Percentiles rank a stretch among this genome's conserved stretches.
Evolutionary conservation across 2,113 vertebrate species (phyloP).

Genomic region (Perccottus glenii): DNA sequence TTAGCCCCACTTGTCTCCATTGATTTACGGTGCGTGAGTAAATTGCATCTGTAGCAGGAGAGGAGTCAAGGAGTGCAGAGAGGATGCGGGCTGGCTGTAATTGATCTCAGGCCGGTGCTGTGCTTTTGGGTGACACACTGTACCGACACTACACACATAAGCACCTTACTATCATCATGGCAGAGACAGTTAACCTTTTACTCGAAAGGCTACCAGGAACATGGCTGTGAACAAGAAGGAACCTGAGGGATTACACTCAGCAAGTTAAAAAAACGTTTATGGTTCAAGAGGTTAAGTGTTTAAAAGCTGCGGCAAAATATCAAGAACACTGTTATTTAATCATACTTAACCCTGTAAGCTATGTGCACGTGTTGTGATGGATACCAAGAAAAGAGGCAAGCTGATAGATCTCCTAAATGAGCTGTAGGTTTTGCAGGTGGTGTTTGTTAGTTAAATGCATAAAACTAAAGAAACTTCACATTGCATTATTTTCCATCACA

Average conservation of each 20-base stretch:
- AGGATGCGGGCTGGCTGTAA: conserved; percentile 38
- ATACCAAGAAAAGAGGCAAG: neutral
- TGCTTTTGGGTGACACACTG: conserved; percentile 37
- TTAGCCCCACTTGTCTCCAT: conserved; percentile 79
- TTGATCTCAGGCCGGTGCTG: conserved; percentile 46
- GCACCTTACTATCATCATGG: conserved; percentile 27
- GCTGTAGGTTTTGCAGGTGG: too few relatives aligned
- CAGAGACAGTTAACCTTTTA: conserved; percentile 34
- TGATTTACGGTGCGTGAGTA: conserved; percentile 77
- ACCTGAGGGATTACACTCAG: neutral
- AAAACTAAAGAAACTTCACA: too few relatives aligned
- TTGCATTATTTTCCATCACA: too few relatives aligned
- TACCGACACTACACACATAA: conserved; percentile 17
- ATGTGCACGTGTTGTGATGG: neutral
- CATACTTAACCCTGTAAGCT: neutral
- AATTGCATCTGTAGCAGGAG: conserved; percentile 73
- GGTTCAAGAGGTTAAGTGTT: neutral
- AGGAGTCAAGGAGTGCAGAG: conserved; percentile 16
- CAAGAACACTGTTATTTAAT: neutral
- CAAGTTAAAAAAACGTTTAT: neutral
- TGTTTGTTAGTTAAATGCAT: too few relatives aligned
- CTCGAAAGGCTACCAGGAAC: neutral
- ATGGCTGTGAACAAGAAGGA: neutral
- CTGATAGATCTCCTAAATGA: too few relatives aligned
- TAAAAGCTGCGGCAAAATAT: neutral